Evolutionary conservation across 2,113 vertebrate genomes (phyloP).

Genomic region (Parus major): DNA sequence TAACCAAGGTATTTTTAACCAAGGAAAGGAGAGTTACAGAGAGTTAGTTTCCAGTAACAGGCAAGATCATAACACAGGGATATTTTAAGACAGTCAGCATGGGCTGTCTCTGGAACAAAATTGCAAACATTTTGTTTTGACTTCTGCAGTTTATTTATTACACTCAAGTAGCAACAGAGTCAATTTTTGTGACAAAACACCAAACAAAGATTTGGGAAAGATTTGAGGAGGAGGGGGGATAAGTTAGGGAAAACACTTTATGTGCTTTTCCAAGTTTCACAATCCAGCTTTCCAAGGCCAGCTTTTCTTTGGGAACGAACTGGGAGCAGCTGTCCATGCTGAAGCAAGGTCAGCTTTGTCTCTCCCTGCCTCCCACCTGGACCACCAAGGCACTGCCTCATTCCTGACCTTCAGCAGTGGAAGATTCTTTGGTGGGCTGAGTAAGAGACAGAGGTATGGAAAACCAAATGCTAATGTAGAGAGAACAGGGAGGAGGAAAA

Average conservation of each 20-base stretch:
- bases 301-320: constrained; percentile 9
- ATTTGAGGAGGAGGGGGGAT: not conserved
- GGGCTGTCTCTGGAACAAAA: not conserved
- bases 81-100: not conserved
- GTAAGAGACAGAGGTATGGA: not conserved
- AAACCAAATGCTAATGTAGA: not conserved
- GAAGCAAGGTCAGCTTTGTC: constrained; percentile 5
- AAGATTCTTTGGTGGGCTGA: constrained; percentile 1
- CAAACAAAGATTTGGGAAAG: not conserved
- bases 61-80: not conserved
- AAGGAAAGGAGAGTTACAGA: not conserved
- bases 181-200: constrained; percentile 3
- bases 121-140: not conserved
- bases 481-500: not conserved
- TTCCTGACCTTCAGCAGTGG: not conserved
- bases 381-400: constrained; percentile 59
- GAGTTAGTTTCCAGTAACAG: not conserved
- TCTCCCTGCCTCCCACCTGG: constrained; percentile 46
- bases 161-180: not conserved
- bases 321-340: constrained; percentile 19
- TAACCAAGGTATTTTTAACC: not conserved
- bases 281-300: constrained; percentile 13
- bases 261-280: not conserved
- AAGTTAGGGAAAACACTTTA: not conserved
- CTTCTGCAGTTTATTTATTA: constrained; percentile 1